phyloP scores from a whole-genome alignment of 2,797 vertebrate species.

The Micromesistius poutassou region DNA sequence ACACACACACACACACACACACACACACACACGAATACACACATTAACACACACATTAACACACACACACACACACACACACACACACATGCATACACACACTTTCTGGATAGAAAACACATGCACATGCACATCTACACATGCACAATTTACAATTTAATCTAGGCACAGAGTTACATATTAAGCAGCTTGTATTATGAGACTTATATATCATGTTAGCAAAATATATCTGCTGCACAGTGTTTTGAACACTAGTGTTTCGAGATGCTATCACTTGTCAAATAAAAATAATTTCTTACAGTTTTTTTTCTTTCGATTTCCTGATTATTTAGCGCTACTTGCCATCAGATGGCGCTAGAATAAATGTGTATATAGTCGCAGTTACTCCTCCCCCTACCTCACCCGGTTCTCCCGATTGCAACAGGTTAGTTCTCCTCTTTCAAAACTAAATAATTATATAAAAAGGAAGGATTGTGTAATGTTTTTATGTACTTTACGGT shows the following conservation, averaged over 20 bases:
- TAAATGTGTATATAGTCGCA: background rate
- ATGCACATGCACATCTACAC: too few relatives aligned
- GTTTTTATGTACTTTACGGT: background rate
- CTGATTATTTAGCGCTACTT: background rate
- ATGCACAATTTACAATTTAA: conserved; percentile 3
- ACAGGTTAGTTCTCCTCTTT: conserved; percentile 1
- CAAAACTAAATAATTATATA: background rate
- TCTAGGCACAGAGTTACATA: background rate
- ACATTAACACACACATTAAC: too few relatives aligned
- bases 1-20: too few relatives aligned
- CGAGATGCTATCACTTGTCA: background rate
- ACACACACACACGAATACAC: too few relatives aligned
- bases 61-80: too few relatives aligned
- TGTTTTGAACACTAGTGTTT: background rate
- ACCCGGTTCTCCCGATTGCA: conserved; percentile 1
- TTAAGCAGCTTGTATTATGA: background rate
- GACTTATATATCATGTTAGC: background rate
- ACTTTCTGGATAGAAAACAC: too few relatives aligned
- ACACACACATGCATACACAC: too few relatives aligned
- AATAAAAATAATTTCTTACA: conserved; percentile 2
- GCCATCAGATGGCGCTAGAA: conserved; percentile 51
- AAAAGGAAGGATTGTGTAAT: background rate
- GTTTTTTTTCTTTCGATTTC: conserved; percentile 3
- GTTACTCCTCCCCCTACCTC: background rate
- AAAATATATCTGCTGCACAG: background rate